Evolutionary conservation across 2,797 vertebrate species (phyloP).

Genomic region (Otolemur crassicaudatus): DNA sequence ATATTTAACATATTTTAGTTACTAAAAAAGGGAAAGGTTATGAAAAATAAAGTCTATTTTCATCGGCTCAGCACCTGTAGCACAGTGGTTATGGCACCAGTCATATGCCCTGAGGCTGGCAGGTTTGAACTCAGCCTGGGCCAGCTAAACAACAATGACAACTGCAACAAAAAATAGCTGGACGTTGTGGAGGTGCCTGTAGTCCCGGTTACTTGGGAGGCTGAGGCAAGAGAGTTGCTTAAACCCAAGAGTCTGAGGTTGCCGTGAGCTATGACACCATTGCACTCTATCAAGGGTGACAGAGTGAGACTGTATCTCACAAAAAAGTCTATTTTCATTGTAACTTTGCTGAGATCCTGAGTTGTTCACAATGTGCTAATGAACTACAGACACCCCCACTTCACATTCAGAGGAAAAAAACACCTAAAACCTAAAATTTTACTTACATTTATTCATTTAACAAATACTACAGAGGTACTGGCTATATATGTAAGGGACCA

Average conservation of each 20-base stretch:
- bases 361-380: background rate
- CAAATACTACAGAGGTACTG: background rate
- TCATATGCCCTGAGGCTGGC: no score
- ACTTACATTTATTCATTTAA: background rate
- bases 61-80: background rate
- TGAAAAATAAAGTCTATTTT: background rate
- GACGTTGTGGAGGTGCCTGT: no score
- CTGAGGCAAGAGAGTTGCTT: no score
- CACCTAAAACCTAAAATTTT: background rate
- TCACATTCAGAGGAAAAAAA: slow-evolving; percentile 1
- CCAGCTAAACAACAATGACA: no score
- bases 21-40: slow-evolving; percentile 1
- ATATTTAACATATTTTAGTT: background rate
- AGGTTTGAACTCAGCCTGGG: no score
- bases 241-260: no score
- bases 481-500: background rate
- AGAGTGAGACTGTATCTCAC: background rate
- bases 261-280: no score
- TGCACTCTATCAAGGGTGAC: no score
- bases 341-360: background rate
- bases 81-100: no score
- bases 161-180: no score
- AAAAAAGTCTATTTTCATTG: background rate
- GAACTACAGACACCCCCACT: background rate
- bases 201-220: no score